Percentiles rank a stretch among this genome's conserved stretches.
Evolutionary conservation across 2,113 vertebrate species (phyloP).

Genomic region (Tragelaphus buxtoni): DNA sequence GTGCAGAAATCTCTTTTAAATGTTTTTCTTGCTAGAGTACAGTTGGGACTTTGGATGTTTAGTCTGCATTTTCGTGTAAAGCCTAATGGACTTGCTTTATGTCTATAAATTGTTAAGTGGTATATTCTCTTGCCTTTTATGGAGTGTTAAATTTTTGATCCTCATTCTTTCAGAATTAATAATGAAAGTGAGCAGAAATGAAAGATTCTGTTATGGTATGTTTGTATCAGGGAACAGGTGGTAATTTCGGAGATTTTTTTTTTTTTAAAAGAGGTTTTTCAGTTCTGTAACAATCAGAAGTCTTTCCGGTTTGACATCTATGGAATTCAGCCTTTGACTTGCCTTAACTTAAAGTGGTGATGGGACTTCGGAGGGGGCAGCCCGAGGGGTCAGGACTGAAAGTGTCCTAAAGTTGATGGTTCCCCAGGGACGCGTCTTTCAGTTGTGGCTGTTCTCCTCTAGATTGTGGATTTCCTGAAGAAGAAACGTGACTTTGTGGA

Average conservation of each 20-base stretch:
- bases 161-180: background rate
- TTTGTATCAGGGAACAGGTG: background rate
- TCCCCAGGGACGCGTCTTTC: background rate
- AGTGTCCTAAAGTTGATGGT: background rate
- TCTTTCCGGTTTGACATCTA: background rate
- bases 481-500: conserved; percentile 96
- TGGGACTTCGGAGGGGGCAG: background rate
- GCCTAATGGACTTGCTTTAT: background rate
- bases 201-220: background rate
- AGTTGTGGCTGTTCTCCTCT: conserved; percentile 28
- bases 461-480: conserved; percentile 97
- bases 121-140: background rate
- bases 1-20: background rate
- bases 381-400: background rate
- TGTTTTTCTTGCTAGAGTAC: background rate
- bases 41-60: background rate
- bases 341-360: background rate
- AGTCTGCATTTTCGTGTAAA: background rate
- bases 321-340: background rate
- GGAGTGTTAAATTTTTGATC: background rate
- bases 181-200: background rate
- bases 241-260: background rate
- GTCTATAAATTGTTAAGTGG: background rate
- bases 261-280: background rate
- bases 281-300: background rate